These are phyloP conservation scores for Pseudonaja textilis DNA, from an alignment of 2,113 vertebrate genomes.

Conservation along the genomic window DNA sequence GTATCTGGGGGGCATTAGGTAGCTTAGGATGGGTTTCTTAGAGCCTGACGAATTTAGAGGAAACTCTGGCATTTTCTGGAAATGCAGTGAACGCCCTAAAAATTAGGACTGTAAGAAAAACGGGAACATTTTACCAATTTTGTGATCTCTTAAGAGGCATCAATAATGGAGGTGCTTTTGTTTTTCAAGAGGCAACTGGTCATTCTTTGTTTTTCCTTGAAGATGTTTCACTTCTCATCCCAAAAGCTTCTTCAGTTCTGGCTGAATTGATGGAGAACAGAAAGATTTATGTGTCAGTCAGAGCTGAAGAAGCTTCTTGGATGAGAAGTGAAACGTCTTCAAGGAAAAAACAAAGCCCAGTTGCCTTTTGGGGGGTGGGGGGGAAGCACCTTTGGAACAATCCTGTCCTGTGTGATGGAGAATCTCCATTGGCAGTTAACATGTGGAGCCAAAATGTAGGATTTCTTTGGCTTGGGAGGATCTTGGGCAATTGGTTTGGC, in stretches of 20 bases:
- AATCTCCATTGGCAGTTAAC: background rate
- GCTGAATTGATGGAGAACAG: background rate
- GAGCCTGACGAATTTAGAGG: background rate
- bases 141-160: background rate
- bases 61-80: background rate
- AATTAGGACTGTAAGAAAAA: background rate
- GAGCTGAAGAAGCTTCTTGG: background rate
- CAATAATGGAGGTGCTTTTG: background rate
- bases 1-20: no score
- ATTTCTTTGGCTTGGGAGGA: background rate
- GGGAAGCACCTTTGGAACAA: background rate
- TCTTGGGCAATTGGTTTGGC: background rate
- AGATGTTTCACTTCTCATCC: background rate
- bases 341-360: background rate
- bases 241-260: background rate
- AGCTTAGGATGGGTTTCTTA: conserved; percentile 18
- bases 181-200: background rate
- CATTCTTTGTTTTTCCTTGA: background rate
- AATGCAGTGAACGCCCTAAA: conserved; percentile 3
- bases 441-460: background rate
- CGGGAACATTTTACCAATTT: background rate
- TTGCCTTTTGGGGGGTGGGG: background rate
- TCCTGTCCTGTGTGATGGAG: background rate
- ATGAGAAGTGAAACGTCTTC: background rate
- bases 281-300: background rate